These are phyloP conservation scores for Onychomys arenicola DNA, from an alignment of 2,797 vertebrate genomes.

Conservation along the genomic window DNA sequence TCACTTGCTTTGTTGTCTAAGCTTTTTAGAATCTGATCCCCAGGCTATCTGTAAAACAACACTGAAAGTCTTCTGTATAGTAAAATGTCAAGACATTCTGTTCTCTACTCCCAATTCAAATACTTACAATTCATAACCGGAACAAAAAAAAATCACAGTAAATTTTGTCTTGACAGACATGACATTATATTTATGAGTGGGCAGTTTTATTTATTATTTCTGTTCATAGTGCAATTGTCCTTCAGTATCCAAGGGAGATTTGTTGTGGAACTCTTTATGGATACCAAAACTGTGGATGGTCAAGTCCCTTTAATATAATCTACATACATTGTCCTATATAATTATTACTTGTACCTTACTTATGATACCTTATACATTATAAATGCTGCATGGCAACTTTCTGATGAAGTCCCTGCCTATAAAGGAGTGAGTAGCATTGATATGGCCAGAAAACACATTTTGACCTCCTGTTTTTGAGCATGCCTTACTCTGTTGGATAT, in stretches of 20 bases:
- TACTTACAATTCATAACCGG: constrained; percentile 76
- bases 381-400: neutral
- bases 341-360: neutral
- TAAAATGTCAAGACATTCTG: constrained; percentile 74
- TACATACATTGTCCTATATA: neutral
- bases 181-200: constrained; percentile 25
- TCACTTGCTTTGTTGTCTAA: constrained; percentile 57
- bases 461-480: no score
- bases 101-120: constrained; percentile 63
- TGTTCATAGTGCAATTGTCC: neutral
- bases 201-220: constrained; percentile 43
- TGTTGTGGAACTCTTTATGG: neutral
- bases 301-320: neutral
- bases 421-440: no score
- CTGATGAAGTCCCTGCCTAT: no score
- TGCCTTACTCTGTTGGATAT: no score
- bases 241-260: neutral
- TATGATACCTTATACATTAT: neutral
- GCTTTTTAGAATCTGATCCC: constrained; percentile 66
- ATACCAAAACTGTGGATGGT: neutral
- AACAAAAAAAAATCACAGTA: constrained; percentile 61
- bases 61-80: constrained; percentile 38
- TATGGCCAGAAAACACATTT: no score
- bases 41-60: constrained; percentile 42
- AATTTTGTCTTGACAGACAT: constrained; percentile 44